Percentiles rank a stretch among this genome's conserved stretches.
Conservation (phyloP, 2,797 vertebrate species). For the Rhinoraja longicauda region DNA sequence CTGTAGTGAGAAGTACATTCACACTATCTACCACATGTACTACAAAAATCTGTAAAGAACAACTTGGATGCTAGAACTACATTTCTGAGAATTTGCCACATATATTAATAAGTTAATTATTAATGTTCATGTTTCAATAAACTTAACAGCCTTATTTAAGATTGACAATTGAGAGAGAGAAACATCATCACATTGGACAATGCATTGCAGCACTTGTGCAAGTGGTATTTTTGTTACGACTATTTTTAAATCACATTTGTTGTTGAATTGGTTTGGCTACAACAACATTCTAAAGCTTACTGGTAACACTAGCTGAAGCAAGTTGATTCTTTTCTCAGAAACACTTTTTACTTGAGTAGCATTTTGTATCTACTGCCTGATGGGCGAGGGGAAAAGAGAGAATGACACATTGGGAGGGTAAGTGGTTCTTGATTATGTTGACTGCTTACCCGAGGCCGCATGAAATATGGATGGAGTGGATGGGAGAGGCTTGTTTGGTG, state of each 20-base stretch:
- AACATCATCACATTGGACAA: background rate
- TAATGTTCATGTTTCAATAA: background rate
- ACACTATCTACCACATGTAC: background rate
- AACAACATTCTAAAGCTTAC: background rate
- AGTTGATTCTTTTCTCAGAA: background rate
- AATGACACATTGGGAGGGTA: no score
- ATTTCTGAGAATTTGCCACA: background rate
- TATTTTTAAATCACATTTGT: background rate
- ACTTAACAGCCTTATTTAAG: background rate
- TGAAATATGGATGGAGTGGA: no score
- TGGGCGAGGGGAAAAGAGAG: no score
- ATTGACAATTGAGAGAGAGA: background rate
- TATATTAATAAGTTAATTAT: background rate
- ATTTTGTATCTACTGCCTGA: background rate
- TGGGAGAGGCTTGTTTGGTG: no score
- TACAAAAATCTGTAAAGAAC: no score
- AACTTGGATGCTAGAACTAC: no score
- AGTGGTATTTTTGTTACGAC: background rate
- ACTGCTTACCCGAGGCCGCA: no score
- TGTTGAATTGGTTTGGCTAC: background rate
- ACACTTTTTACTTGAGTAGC: no score
- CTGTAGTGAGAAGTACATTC: background rate
- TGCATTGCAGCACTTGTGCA: background rate
- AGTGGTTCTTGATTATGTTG: no score
- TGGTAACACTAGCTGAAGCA: background rate